Evolutionary conservation across 2,888 invertebrate species (phyloP), one percentile per base, ranked within the genome.

Genomic region (Leucoptera coffeella): DNA sequence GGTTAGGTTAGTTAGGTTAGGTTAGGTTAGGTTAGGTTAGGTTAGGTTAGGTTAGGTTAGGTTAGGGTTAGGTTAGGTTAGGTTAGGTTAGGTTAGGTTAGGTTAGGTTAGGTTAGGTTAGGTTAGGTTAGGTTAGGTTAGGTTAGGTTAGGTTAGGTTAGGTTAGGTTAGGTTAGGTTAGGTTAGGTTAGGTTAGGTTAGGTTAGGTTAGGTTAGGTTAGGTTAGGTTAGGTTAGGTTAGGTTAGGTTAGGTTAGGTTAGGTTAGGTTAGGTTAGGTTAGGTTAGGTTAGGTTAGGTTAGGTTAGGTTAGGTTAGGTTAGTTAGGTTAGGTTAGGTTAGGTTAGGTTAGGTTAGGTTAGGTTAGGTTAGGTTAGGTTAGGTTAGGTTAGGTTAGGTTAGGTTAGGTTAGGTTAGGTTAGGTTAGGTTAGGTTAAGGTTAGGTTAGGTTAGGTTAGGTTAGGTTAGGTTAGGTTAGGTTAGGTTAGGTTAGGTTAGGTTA

Each of bases 391-490:
- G 35, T 33, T 23, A 23, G 23, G 23, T 23, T 23, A 19, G 25
- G 35, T 37, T 35, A 37, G 36, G 38, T 36, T 38, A 37, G 35
- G 35, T 35, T 37, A 37, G 36, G 34, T 35, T 35, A 35, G 37
- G 35, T 20, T n/a, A n/a, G n/a, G n/a, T n/a, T n/a, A n/a, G n/a
- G n/a, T n/a, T n/a, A n/a, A n/a, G n/a, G n/a, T n/a, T n/a, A n/a
- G n/a, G n/a, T n/a, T n/a, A n/a, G n/a, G n/a, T n/a, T n/a, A n/a
- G 24, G 22, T 36, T 38, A 35, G 35, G 35, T 35, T 36, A 35
- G 36, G 37, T 35, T 35, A 19, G 19, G 19, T 19, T 19, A 19
- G 19, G 19, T 19, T 19, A 19, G 19, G 5, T 22, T 22, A 11
- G 22, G 19, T 19, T 19, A 19, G 19, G 19, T 19, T 19, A 19